Conservation (phyloP, 2,888 invertebrate species). For the Ennomos fuscantarius region DNA sequence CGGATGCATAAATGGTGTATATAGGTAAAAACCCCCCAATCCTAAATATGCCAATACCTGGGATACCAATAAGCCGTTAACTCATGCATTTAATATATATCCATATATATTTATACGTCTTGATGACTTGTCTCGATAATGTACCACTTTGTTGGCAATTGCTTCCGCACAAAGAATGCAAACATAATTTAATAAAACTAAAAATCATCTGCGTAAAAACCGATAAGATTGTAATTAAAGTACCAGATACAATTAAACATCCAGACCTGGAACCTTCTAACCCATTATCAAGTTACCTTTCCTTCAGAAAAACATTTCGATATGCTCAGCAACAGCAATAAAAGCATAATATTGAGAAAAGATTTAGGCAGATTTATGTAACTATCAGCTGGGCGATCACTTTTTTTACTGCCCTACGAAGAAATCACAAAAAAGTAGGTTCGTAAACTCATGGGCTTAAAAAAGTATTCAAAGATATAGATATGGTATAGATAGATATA, state of each 20-base stretch:
- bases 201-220: constrained; percentile 18
- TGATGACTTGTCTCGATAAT: neutral
- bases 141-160: too few relatives aligned
- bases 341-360: neutral
- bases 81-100: neutral
- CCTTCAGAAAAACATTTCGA: neutral
- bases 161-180: neutral
- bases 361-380: neutral
- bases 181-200: constrained; percentile 14
- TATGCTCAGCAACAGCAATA: neutral
- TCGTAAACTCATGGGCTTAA: neutral
- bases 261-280: constrained; percentile 9
- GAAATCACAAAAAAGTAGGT: neutral
- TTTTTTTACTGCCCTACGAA: neutral
- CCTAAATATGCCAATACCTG: constrained; percentile 36
- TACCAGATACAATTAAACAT: constrained; percentile 30
- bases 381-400: neutral
- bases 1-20: constrained; percentile 36
- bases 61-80: constrained; percentile 10
- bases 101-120: neutral
- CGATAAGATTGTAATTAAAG: constrained; percentile 22
- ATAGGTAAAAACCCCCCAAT: constrained; percentile 22
- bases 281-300: neutral
- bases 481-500: neutral
- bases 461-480: neutral